Evolutionary conservation across 2,797 vertebrate genomes (phyloP).

Genomic region (Fundulus diaphanus): DNA sequence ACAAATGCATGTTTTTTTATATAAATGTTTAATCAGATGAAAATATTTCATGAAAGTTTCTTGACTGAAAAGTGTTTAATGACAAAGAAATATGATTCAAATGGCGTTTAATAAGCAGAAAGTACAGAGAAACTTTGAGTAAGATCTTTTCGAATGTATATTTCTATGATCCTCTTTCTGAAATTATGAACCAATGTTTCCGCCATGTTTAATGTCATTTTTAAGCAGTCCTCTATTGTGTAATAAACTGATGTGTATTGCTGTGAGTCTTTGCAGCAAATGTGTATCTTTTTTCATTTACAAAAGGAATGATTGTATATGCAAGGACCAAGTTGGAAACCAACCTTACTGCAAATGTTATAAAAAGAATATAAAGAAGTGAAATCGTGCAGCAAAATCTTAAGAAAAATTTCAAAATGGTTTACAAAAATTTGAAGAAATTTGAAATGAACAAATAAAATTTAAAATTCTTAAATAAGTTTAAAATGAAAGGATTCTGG

Average conservation of each 20-base stretch:
- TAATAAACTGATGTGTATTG: slow-evolving; percentile 72
- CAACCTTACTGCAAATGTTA: neutral
- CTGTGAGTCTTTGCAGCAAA: slow-evolving; percentile 75
- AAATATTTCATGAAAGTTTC: slow-evolving; percentile 57
- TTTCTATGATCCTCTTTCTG: slow-evolving; percentile 87
- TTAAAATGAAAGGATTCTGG: neutral
- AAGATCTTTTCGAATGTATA: slow-evolving; percentile 89
- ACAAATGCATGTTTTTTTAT: slow-evolving; percentile 73
- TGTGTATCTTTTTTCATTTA: slow-evolving; percentile 80
- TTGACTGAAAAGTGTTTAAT: slow-evolving; percentile 24
- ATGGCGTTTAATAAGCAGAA: slow-evolving; percentile 18
- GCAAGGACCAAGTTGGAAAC: neutral
- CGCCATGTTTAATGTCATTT: slow-evolving; percentile 76
- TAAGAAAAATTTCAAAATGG: neutral
- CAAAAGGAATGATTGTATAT: slow-evolving; percentile 55
- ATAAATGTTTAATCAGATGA: slow-evolving; percentile 63
- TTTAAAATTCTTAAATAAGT: neutral
- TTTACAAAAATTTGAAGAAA: neutral
- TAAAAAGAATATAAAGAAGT: neutral
- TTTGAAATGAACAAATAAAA: neutral
- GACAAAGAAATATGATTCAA: slow-evolving; percentile 14
- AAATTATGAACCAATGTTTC: slow-evolving; percentile 78
- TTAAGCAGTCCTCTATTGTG: slow-evolving; percentile 81
- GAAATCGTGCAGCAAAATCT: neutral
- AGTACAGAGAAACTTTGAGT: slow-evolving; percentile 52